Evolutionary conservation across 2,888 invertebrate genomes (phyloP), one percentile per base, ranked within the genome.

Genomic region (Ochropacha duplaris): DNA sequence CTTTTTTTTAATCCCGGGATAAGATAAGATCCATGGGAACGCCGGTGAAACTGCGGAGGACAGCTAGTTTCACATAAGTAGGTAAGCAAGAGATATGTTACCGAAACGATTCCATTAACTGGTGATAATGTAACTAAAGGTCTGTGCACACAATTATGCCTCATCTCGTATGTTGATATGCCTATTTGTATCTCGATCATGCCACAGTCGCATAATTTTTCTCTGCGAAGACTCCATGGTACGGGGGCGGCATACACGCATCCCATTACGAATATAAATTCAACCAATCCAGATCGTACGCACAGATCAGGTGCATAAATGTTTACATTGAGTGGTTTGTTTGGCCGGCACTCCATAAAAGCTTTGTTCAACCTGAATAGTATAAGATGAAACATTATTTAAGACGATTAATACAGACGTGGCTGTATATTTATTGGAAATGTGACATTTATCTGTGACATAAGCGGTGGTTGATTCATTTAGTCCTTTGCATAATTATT

Each of bases 161-260:
- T 83, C 90, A 86, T 88, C 60, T 84, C 87, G 58, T 83, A 93
- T 28, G 77, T 81, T 0, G 92, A 92, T 57, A 90, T 89, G 6
- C 91, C 92, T 8, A 76, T 66, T 75, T 87, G 73, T 0, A 89
- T 81, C 66, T 92, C 88, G 0, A 88, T 65, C 91, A 92, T 90
- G 51, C 82, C 81, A 60, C 92, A 92, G 26, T 89, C 86, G 65
- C 92, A 92, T 58, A 92, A 86, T 68, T 92, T 90, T 59, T 88
- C 85, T 51, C 92, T 81, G 1, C 87, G 77, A 51, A 92, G 62
- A 57, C 66, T 84, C 87, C 91, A 92, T 2, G 83, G 66, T 0
- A 90, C 91, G 0, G 87, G 81, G 0, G 71, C 83, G 3, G 58
- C 64, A 66, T 86, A 88, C 1, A 89, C 75, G 59, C 88, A 88